A percentile compares a stretch with the other conserved stretches of the same genome.
Conservation (phyloP, 2,113 vertebrate genomes). For the Colossoma macropomum region DNA sequence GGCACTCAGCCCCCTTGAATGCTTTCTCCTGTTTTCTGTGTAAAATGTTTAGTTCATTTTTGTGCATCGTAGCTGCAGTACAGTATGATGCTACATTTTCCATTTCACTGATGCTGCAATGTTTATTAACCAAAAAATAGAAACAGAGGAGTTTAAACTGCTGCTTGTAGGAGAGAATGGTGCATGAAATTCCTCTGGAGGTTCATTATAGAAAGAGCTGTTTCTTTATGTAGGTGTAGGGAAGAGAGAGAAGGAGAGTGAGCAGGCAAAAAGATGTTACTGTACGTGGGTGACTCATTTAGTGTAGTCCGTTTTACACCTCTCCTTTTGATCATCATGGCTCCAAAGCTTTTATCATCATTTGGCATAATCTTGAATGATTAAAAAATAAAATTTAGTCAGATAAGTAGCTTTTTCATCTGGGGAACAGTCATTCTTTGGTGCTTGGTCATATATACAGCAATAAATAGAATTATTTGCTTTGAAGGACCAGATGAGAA, state of each 20-base stretch:
- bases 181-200: slow-evolving; percentile 52
- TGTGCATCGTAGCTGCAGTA: not conserved
- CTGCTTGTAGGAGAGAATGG: slow-evolving; percentile 43
- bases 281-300: slow-evolving; percentile 18
- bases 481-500: not conserved
- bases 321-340: slow-evolving; percentile 12
- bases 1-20: too few relatives aligned
- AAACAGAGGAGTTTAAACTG: slow-evolving; percentile 30
- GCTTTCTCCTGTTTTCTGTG: not conserved
- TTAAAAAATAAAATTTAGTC: not conserved
- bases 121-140: slow-evolving; percentile 45
- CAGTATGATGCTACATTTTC: not conserved
- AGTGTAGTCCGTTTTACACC: not conserved
- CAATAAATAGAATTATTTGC: slow-evolving; percentile 9
- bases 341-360: not conserved
- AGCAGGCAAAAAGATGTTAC: not conserved
- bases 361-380: not conserved
- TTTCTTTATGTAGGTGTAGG: slow-evolving; percentile 33
- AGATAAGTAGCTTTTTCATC: not conserved
- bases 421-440: not conserved
- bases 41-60: not conserved
- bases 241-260: not conserved
- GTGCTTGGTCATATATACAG: not conserved
- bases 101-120: slow-evolving; percentile 18
- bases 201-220: slow-evolving; percentile 42